Evolutionary conservation across 2,888 invertebrate genomes (phyloP).

Genomic region (Harpalus rubripes): DNA sequence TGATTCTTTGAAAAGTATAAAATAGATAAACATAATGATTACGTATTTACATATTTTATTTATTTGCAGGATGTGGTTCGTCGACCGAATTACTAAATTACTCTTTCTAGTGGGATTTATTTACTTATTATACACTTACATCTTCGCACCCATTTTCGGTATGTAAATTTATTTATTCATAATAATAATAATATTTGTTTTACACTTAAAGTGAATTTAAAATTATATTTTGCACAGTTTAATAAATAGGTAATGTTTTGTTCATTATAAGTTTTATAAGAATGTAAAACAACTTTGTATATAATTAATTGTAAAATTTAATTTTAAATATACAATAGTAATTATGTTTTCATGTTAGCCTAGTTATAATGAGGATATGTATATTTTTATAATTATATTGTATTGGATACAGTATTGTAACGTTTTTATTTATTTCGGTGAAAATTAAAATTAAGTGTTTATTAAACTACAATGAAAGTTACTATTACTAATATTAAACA

Average conservation of each 20-base stretch:
- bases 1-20: no score
- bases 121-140: conserved; percentile 77
- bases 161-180: conserved; percentile 18
- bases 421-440: no score
- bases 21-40: no score
- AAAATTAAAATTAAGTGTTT: no score
- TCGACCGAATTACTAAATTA: conserved; percentile 86
- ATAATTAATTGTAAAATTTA: not conserved
- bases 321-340: conserved; percentile 1
- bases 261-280: conserved; percentile 33
- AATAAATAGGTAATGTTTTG: conserved; percentile 5
- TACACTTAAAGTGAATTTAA: conserved; percentile 20
- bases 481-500: no score
- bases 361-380: conserved; percentile 33
- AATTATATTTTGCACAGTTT: not conserved
- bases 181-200: not conserved
- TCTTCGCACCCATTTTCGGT: conserved; percentile 56
- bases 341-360: not conserved
- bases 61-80: conserved; percentile 90
- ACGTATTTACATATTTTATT: conserved; percentile 66
- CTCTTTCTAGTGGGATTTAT: conserved; percentile 83
- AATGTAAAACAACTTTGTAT: conserved; percentile 22
- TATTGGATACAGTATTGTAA: conserved; percentile 15
- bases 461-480: no score
- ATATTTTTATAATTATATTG: conserved; percentile 18